These are phyloP conservation scores for Actinemys pallida DNA, from an alignment of 2,113 vertebrate species.

Conservation along the genomic window DNA sequence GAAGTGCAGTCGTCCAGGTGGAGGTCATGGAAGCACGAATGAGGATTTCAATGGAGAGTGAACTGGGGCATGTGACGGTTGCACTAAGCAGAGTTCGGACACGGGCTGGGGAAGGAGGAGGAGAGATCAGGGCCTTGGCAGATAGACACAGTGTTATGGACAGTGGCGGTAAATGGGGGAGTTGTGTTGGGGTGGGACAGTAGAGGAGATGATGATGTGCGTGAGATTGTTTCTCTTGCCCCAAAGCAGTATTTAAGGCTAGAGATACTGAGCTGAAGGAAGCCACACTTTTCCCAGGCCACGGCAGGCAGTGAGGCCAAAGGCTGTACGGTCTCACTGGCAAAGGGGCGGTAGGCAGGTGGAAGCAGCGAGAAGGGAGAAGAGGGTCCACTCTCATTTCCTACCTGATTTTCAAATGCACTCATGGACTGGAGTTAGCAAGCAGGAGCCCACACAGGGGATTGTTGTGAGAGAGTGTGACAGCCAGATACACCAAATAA, in stretches of 20 bases:
- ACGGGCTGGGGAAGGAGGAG: too few relatives aligned
- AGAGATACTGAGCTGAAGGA: not conserved
- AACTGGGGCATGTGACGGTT: not conserved
- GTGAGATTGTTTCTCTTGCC: not conserved
- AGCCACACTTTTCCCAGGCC: rapidly evolving
- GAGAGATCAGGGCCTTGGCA: not conserved
- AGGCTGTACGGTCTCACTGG: not conserved
- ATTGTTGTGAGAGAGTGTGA: not conserved
- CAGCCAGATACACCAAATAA: not conserved
- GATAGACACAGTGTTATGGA: not conserved
- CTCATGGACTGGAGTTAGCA: not conserved
- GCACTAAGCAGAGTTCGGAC: not conserved
- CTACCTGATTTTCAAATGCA: rapidly evolving
- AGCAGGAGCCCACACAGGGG: too few relatives aligned
- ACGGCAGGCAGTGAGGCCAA: not conserved
- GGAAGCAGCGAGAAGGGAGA: not conserved
- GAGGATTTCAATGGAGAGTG: not conserved
- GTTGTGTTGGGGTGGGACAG: not conserved
- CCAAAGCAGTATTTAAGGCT: not conserved
- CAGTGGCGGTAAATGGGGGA: not conserved
- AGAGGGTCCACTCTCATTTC: not conserved
- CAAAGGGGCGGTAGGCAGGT: not conserved
- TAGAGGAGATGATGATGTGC: not conserved
- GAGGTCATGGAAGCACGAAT: not conserved
- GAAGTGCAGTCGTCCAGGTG: not conserved